Evolutionary conservation across 92 coral and sea anemone species (phyloP), one percentile per base, ranked within the genome.

Genomic region (Meandrina meandrites): DNA sequence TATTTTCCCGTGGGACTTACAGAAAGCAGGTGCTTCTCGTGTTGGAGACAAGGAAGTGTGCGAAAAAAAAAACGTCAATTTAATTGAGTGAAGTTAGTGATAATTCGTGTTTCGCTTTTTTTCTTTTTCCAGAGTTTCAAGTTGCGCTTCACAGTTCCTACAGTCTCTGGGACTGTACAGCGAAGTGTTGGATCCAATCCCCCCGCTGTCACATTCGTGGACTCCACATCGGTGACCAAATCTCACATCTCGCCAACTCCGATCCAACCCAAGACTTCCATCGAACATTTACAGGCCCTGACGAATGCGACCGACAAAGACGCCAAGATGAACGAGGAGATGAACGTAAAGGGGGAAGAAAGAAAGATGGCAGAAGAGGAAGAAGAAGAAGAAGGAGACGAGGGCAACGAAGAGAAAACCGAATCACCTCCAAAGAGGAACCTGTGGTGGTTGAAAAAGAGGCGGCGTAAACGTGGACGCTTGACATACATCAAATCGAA

Each of bases 401-500:
- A 54, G 19, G 93, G 76, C 37, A 75, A 54, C 18, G 87, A 66
- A 64, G 91, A 85, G 51, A 87, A 86, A 66, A 64, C 88, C 6
- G 93, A 78, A 58, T 47, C 92, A 16, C 93, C 90, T 56, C 93
- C 90, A 35, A 96, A 95, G 80, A 78, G 94, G 60, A 88, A 93
- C 69, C 79, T 93, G 69, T 93, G 96, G 98, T 92, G 94, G 86
- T 79, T 91, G 86, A 95, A 93, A 90, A 93, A 89, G 87, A 89
- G 85, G 45, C 91, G 93, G 57, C 87, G 96, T 80, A 95, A 93
- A 88, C 96, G 96, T 3, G 84, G 93, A 22, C 94, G 99, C 1
- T 79, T 97, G 67, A 95, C 99, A 8, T 93, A 93, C 85, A 90
- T 95, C 62, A 95, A 95, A 80, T 79, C 97, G 32, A 97, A 94